phyloP scores from a whole-genome alignment of 2,888 invertebrate species.

The Danaus chrysippus region DNA sequence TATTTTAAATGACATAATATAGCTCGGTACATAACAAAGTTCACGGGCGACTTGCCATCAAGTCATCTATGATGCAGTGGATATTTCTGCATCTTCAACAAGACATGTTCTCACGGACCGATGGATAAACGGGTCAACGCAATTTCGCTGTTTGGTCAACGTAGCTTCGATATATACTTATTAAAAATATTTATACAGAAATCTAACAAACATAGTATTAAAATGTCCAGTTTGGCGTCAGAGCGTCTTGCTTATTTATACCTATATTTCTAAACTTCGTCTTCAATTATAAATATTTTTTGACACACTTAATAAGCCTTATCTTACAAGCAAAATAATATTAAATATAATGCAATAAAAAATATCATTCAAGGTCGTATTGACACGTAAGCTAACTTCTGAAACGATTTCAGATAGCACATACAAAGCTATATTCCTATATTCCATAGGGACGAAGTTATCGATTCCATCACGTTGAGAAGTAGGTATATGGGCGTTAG shows the following conservation, averaged over 20 bases:
- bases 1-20: not conserved
- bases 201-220: too few species aligned
- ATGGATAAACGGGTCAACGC: conserved; percentile 29
- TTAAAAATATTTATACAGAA: too few species aligned
- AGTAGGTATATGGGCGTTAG: conserved; percentile 20
- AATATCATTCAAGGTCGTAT: too few species aligned
- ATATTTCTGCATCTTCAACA: conserved; percentile 29
- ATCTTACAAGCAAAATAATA: too few species aligned
- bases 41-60: conserved; percentile 19
- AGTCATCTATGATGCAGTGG: conserved; percentile 24
- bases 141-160: conserved; percentile 25
- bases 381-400: conserved; percentile 15
- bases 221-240: too few species aligned
- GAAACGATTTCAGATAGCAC: conserved; percentile 26
- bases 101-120: conserved; percentile 27
- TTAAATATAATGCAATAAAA: too few species aligned
- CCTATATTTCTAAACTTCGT: too few species aligned
- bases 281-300: too few species aligned
- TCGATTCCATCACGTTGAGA: conserved; percentile 28
- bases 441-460: conserved; percentile 27
- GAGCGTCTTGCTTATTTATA: too few species aligned
- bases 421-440: conserved; percentile 19
- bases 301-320: too few species aligned
- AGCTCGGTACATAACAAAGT: conserved; percentile 9
- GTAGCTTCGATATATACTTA: conserved; percentile 4